phyloP scores from a whole-genome alignment of 2,113 vertebrate species.

The Campylorhamphus procurvoides region DNA sequence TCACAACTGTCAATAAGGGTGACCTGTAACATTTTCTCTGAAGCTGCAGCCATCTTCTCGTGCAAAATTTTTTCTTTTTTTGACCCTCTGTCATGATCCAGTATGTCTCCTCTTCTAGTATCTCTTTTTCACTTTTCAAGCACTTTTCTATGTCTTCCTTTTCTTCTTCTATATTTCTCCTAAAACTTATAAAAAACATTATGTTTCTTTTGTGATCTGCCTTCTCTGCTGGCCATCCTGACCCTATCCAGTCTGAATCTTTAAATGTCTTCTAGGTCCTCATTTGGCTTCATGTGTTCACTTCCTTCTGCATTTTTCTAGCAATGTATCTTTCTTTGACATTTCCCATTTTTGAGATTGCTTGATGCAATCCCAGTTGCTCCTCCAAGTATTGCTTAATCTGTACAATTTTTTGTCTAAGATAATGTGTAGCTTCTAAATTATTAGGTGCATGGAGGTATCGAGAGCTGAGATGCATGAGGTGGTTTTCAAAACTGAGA shows the following conservation, averaged over 20 bases:
- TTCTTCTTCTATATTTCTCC: not conserved
- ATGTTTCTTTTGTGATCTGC: not conserved
- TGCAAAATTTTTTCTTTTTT: not conserved
- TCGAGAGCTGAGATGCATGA: not conserved
- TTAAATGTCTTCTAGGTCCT: not conserved
- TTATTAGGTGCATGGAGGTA: not conserved
- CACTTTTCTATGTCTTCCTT: not conserved
- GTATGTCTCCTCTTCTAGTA: not conserved
- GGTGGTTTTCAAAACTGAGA: not conserved
- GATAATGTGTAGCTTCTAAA: not conserved
- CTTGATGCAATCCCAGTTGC: not conserved
- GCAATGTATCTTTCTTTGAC: not conserved
- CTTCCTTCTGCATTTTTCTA: not conserved
- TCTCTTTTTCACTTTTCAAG: not conserved
- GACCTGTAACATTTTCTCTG: not conserved
- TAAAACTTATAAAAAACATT: not conserved
- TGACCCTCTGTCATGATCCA: not conserved
- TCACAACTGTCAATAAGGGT: rapidly evolving
- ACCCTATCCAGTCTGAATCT: not conserved
- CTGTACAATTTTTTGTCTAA: not conserved
- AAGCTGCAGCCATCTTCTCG: not conserved
- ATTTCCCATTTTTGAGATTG: not conserved
- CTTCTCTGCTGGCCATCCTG: not conserved
- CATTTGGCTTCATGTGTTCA: not conserved
- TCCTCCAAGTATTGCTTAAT: not conserved